Evolutionary conservation across 2,113 vertebrate species (phyloP).

Genomic region (Labeo rohita): DNA sequence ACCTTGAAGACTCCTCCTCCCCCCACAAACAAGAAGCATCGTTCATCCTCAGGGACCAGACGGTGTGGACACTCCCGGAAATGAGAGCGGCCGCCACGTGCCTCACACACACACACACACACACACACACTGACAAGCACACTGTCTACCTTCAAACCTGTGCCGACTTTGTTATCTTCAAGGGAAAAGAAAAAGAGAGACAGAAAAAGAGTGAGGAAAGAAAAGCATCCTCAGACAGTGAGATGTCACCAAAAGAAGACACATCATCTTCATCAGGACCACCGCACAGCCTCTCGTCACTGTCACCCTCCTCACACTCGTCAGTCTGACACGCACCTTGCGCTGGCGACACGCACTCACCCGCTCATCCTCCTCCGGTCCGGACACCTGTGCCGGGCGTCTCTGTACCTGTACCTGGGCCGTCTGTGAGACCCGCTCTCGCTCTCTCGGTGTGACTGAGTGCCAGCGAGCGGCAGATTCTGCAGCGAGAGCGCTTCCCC

Average conservation of each 20-base stretch:
- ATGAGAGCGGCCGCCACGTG: slow-evolving; percentile 62
- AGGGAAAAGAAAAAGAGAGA: slow-evolving; percentile 39
- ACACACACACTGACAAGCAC: slow-evolving; percentile 38
- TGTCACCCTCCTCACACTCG: slow-evolving; percentile 62
- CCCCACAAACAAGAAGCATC: slow-evolving; percentile 68
- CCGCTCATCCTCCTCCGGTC: slow-evolving; percentile 39
- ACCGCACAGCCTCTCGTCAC: slow-evolving; percentile 51
- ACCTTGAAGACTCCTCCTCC: slow-evolving; percentile 67
- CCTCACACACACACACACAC: slow-evolving; percentile 45
- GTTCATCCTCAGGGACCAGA: slow-evolving; percentile 66
- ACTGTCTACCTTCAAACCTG: slow-evolving; percentile 63
- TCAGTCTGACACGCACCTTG: slow-evolving; percentile 63
- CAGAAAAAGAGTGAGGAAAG: background rate
- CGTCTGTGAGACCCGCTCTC: slow-evolving; percentile 31
- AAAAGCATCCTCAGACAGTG: slow-evolving; percentile 64
- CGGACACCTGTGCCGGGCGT: slow-evolving; percentile 29
- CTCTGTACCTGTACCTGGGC: slow-evolving; percentile 20
- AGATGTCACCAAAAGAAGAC: slow-evolving; percentile 74
- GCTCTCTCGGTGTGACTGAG: slow-evolving; percentile 39
- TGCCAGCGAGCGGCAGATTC: slow-evolving; percentile 38
- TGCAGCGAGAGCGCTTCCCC: slow-evolving; percentile 31
- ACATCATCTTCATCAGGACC: slow-evolving; percentile 15
- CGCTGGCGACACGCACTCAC: slow-evolving; percentile 27
- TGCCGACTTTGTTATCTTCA: slow-evolving; percentile 66
- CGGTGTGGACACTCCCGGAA: slow-evolving; percentile 76